A percentile compares a stretch with the other conserved stretches of the same genome.
Evolutionary conservation across 2,113 vertebrate species (phyloP).

Genomic region (Dasyornis broadbenti): DNA sequence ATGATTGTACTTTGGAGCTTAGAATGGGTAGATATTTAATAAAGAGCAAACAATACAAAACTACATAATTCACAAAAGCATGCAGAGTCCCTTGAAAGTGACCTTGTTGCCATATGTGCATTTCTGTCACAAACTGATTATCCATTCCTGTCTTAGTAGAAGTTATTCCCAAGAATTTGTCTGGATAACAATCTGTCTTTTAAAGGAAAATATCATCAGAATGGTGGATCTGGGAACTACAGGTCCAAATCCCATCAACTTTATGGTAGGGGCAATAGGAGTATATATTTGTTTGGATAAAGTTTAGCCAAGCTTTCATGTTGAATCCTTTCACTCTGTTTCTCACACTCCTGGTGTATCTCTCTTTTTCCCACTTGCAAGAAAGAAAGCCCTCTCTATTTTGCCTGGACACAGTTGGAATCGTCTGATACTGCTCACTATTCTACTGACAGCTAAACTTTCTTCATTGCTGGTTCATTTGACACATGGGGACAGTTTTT

Average conservation of each 20-base stretch:
- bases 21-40: not conserved
- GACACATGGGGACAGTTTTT: not conserved
- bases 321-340: not conserved
- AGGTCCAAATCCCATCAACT: not conserved
- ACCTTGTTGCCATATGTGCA: not conserved
- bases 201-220: not conserved
- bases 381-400: not conserved
- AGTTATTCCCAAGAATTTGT: not conserved
- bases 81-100: not conserved
- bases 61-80: not conserved
- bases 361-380: not conserved
- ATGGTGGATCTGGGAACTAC: not conserved
- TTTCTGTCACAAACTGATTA: not conserved
- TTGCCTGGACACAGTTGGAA: not conserved
- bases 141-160: not conserved
- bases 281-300: not conserved
- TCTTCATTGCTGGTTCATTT: not conserved
- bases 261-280: not conserved
- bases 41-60: not conserved
- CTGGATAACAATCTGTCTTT: not conserved
- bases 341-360: not conserved
- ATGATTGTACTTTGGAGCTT: not conserved
- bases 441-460: not conserved
- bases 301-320: not conserved
- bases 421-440: not conserved